Evolutionary conservation across 2,113 vertebrate species (phyloP).

Genomic region (human (Homo sapiens)): DNA sequence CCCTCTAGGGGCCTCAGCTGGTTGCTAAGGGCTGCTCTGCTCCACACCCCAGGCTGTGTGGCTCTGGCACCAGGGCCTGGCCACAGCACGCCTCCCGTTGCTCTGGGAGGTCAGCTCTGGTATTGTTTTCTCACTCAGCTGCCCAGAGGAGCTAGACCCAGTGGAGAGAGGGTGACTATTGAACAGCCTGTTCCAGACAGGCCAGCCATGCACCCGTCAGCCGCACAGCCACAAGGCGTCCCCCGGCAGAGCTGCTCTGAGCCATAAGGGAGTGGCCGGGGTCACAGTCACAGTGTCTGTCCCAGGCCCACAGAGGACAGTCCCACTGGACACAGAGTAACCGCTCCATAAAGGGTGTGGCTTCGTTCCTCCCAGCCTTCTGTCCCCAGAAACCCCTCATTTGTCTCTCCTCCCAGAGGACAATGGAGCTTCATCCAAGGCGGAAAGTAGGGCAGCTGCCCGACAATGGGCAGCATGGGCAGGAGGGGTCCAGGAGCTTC

Average conservation of each 20-base stretch:
- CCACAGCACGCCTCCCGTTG: neutral
- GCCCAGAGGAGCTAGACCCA: neutral
- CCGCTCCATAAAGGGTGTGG: neutral
- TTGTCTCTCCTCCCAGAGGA: neutral
- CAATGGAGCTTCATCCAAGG: rapidly evolving
- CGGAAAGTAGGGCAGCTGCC: slow-evolving; percentile 45
- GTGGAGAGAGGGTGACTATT: rapidly evolving
- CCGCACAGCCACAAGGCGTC: neutral
- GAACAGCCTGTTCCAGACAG: neutral
- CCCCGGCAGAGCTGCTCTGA: neutral
- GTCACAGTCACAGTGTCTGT: neutral
- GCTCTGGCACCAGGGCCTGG: neutral
- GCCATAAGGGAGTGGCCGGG: neutral
- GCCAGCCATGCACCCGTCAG: rapidly evolving
- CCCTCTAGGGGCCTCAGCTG: neutral
- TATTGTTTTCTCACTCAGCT: neutral
- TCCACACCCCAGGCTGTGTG: neutral
- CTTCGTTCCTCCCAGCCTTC: neutral
- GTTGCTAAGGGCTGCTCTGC: neutral
- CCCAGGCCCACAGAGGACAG: neutral
- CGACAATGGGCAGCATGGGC: neutral
- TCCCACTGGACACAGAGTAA: neutral
- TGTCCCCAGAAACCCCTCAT: neutral
- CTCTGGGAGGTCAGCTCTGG: neutral
- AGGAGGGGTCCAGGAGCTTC: neutral